Conservation (phyloP, 2,888 invertebrate genomes). For the Diploptera punctata region DNA sequence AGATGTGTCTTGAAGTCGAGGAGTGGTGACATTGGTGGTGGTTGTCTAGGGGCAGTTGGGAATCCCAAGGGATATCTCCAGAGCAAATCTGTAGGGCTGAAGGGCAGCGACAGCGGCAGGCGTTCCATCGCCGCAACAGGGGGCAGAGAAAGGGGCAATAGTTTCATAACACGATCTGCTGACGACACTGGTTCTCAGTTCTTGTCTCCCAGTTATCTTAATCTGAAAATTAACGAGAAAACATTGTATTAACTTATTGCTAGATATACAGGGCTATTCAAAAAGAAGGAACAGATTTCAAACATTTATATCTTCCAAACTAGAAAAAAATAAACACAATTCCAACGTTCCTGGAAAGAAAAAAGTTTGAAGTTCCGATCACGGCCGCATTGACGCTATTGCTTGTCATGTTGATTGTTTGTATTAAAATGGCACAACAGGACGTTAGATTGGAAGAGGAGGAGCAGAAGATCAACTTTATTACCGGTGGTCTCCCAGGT, state of each 20-base stretch:
- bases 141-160: conserved; percentile 66
- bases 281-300: no score
- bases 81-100: conserved; percentile 80
- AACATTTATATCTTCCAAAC: no score
- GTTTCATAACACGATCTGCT: conserved; percentile 57
- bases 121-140: conserved; percentile 77
- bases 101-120: conserved; percentile 76
- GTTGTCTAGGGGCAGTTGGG: conserved; percentile 54
- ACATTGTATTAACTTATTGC: background rate
- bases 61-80: conserved; percentile 79
- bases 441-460: no score
- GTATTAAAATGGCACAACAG: no score
- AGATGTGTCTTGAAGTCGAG: conserved; percentile 88
- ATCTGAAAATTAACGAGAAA: background rate
- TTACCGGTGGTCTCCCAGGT: no score
- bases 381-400: no score
- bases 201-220: background rate
- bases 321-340: no score
- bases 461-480: no score
- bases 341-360: no score
- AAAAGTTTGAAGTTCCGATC: no score
- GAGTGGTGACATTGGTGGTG: conserved; percentile 54
- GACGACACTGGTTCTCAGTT: background rate
- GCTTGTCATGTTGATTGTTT: no score
- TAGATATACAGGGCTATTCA: no score